phyloP scores from a whole-genome alignment of 2,888 invertebrate genomes.

The Erebia aethiops region DNA sequence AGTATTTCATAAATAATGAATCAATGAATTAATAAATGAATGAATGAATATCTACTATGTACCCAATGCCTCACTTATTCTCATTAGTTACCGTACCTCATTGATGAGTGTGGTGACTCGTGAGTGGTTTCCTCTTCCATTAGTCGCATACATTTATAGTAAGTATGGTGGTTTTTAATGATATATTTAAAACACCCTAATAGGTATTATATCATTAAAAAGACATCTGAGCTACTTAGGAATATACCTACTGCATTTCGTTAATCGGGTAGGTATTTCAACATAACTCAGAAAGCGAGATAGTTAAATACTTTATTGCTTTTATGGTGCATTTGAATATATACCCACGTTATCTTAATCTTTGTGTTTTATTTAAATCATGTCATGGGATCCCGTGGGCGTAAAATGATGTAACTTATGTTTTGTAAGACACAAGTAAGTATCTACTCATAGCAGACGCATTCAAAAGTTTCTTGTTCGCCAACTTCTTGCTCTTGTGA shows the following conservation, averaged over 20 bases:
- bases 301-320: constrained; percentile 10
- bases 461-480: neutral
- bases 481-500: neutral
- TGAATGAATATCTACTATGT: too few relatives aligned
- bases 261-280: neutral
- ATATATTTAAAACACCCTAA: too few relatives aligned
- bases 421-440: neutral
- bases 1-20: too few relatives aligned
- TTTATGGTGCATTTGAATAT: constrained; percentile 1
- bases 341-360: neutral
- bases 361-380: neutral
- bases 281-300: constrained; percentile 9
- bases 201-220: neutral
- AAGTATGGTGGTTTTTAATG: too few relatives aligned
- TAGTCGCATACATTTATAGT: too few relatives aligned
- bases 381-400: neutral
- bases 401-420: neutral
- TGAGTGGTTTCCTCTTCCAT: too few relatives aligned
- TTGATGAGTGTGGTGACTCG: too few relatives aligned
- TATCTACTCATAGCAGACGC: neutral
- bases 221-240: too few relatives aligned
- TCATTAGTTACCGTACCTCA: too few relatives aligned
- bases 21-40: too few relatives aligned
- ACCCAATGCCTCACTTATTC: too few relatives aligned
- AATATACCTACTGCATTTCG: neutral